Base-by-base conservation (phyloP, 2,113 vertebrate species). In the Xiphophorus couchianus region DNA sequence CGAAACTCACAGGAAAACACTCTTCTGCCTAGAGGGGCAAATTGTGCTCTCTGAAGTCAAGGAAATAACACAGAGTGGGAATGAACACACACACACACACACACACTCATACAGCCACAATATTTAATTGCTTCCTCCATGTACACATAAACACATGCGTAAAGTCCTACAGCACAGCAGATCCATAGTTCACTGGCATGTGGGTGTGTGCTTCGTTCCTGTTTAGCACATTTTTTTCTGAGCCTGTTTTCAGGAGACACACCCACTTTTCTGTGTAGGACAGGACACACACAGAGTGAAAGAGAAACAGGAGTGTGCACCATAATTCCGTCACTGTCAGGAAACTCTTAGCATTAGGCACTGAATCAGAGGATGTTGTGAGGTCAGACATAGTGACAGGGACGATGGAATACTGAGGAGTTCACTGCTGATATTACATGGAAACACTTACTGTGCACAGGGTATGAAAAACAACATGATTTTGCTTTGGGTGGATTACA, bases 211-310 rank as follows among this genome's bases (percentile, higher is more conserved):
- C 83, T 88, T 88, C 88, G 62, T 80, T 35, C 27, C 25, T 25
- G 22, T 54, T 80, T 76, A 77, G 78, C 71, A 76, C 69, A 69
- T 76, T 71, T 80, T 72, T 87, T 76, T 83, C 83, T 69, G 35
- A 74, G 31, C 82, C 74, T 76, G 78, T 72, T 86, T 77, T 28
- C 78, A 12, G 28, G 66, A 76, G 86, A 89, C 89, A 89, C 90
- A 89, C 90, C 89, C 89, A 89, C 86, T 86, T 67, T 80, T 76
- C 82, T 88, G 76, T 74, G 81, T 83, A 64, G 81, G 84, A 81
- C 79, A 85, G 75, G 69, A 74, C 62, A 74, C 66, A 62, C 60
- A 70, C 66, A 42, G 29, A 25, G 33, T 70, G 63, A 77, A 63
- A 58, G 44, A 25, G 54, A 65, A 74, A 63, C 66, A 61, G 77